Base-by-base conservation (phyloP, 2,888 invertebrate genomes). In the Troides helena region DNA sequence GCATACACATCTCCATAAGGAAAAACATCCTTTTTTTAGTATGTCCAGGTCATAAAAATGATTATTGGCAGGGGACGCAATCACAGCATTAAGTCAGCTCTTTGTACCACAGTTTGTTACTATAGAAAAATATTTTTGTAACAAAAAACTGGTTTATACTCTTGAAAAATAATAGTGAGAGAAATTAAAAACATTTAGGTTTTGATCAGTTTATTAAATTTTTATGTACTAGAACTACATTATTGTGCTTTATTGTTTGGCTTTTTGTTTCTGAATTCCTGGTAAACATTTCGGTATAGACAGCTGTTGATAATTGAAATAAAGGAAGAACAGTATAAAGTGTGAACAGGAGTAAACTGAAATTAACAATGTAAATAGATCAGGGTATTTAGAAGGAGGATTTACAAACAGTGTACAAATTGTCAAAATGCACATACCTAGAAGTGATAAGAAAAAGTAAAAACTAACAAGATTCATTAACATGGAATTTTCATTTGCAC, bases 311-410 rank as follows among this genome's bases (percentile, higher is more conserved):
- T 94, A 94, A 86, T 96, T 96, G 78, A 96, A 97, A 87, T 96
- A 97, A 8, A 95, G 71, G 76, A 95, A 95, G 80, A 97, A 97
- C 53, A 94, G 83, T 6, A 96, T 70, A 85, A 98, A 98, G 92
- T 98, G 98, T 2, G 89, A 84, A 86, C 96, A 99, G 12, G 96
- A 96, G 87, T 95, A 98, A 10, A 95, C 89, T 0, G 98, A 97
- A 73, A 98, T 95, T 36, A 97, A 85, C 62, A 99, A 89, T 0
- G 97, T 94, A 88, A 95, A 98, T 56, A 99, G 84, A 90, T 98
- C 96, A 0, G 99, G 98, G 77, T 96, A 96, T 72, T 90, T 90
- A 0, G 84, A 80, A 0, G 98, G 98, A 3, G 98, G 95, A 65
- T 93, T 85, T 0, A 96, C 78, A 67, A 93, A 87, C 30, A 95